Evolutionary conservation across 2,113 vertebrate genomes (phyloP).

Genomic region (Upupa epops): DNA sequence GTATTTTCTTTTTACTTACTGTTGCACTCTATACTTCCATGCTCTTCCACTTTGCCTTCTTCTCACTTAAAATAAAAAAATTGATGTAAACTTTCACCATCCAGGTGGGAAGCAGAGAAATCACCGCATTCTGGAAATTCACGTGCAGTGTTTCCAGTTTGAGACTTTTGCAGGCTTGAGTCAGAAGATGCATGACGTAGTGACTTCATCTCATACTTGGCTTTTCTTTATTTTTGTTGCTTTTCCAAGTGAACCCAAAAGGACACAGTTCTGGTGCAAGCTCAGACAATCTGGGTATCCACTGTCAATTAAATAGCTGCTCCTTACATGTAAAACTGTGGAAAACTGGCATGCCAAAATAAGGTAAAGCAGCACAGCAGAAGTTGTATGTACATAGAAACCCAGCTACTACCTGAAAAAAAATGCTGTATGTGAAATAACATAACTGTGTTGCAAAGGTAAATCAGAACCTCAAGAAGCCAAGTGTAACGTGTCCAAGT

Average conservation of each 20-base stretch:
- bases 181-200: neutral
- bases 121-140: neutral
- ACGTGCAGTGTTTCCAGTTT: neutral
- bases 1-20: neutral
- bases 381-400: neutral
- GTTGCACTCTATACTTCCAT: neutral
- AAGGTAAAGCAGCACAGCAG: neutral
- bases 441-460: neutral
- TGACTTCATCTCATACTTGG: neutral
- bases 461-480: neutral
- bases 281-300: neutral
- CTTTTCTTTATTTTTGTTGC: neutral
- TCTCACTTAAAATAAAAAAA: neutral
- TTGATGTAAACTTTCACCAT: neutral
- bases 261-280: slow-evolving; percentile 51
- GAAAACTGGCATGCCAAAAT: neutral
- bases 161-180: neutral
- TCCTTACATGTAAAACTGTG: neutral
- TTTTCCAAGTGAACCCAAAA: slow-evolving; percentile 67
- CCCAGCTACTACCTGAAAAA: neutral
- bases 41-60: neutral
- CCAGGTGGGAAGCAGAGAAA: neutral
- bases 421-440: neutral
- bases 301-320: neutral
- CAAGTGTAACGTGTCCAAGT: neutral